A percentile compares a stretch with the other conserved stretches of the same genome.
Conservation (phyloP, 2,888 invertebrate genomes). For the Xanthorhoe spadicearia region DNA sequence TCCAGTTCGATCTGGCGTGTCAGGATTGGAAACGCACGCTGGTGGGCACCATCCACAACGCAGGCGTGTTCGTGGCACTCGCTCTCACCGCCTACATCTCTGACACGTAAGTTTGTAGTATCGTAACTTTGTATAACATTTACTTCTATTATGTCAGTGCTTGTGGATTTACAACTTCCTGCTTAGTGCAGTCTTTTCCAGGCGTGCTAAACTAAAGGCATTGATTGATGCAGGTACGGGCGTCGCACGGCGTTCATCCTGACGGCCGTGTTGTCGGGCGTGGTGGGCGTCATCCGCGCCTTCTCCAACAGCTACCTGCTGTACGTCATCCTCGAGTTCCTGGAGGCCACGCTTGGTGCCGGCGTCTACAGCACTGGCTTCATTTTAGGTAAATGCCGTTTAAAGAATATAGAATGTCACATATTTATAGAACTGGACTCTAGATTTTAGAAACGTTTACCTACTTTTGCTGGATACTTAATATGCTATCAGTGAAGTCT, state of each 20-base stretch:
- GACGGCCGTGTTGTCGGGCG: constrained; percentile 81
- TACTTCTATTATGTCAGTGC: too few relatives aligned
- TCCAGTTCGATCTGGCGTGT: constrained; percentile 73
- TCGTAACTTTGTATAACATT: too few relatives aligned
- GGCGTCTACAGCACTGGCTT: constrained; percentile 75
- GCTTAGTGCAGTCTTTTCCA: too few relatives aligned
- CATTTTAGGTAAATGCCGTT: constrained; percentile 72
- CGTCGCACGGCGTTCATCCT: constrained; percentile 84
- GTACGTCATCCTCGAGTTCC: constrained; percentile 67
- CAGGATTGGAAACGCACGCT: constrained; percentile 83
- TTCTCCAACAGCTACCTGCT: constrained; percentile 61
- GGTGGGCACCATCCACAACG: constrained; percentile 84
- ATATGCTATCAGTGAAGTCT: neutral
- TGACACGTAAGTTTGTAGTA: constrained; percentile 77
- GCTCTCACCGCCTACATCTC: constrained; percentile 82
- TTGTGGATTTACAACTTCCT: too few relatives aligned
- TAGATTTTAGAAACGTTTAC: neutral
- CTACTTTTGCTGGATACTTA: too few relatives aligned
- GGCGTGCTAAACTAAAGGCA: neutral
- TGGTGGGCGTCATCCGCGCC: constrained; percentile 77
- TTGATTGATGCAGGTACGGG: constrained; percentile 73
- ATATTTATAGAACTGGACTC: neutral
- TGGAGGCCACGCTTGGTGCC: constrained; percentile 68
- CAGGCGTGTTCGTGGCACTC: constrained; percentile 81
- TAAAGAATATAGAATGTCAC: too few relatives aligned